Conservation (phyloP, 2,113 vertebrate genomes). For the Vulpes lagopus region DNA sequence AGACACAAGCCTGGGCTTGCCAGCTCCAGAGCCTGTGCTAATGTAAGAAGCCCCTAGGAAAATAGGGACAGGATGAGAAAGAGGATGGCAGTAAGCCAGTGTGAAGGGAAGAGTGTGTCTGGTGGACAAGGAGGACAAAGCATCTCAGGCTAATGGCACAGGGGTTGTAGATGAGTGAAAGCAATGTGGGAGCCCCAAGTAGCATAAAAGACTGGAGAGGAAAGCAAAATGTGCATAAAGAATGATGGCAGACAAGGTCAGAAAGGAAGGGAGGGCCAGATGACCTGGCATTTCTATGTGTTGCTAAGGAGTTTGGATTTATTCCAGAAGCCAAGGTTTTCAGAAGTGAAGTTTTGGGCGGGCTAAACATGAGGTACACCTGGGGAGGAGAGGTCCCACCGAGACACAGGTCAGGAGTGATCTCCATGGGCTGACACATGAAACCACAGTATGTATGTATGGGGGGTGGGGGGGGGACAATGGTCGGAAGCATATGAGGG, state of each 20-base stretch:
- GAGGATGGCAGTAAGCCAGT: neutral
- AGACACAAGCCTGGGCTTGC: neutral
- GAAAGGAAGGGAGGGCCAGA: neutral
- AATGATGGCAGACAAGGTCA: neutral
- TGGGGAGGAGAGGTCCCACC: neutral
- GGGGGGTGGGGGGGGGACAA: fast-evolving
- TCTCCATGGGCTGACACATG: fast-evolving
- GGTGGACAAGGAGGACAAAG: neutral
- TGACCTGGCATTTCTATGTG: neutral
- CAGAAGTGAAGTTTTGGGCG: neutral
- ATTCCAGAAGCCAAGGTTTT: neutral
- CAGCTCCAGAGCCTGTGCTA: neutral
- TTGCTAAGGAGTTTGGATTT: neutral
- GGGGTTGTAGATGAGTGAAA: neutral
- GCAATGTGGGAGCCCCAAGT: neutral
- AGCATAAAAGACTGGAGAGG: neutral
- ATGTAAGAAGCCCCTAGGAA: neutral
- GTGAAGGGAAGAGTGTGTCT: neutral
- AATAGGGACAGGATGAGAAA: neutral
- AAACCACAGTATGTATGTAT: too few relatives aligned
- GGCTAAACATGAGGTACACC: neutral
- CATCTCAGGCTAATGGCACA: neutral
- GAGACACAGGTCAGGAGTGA: neutral
- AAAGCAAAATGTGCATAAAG: fast-evolving
- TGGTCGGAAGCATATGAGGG: too few relatives aligned